These are phyloP conservation scores for Drosophila subobscura DNA, from an alignment of 1,140 invertebrate genomes.

Conservation along the genomic window DNA sequence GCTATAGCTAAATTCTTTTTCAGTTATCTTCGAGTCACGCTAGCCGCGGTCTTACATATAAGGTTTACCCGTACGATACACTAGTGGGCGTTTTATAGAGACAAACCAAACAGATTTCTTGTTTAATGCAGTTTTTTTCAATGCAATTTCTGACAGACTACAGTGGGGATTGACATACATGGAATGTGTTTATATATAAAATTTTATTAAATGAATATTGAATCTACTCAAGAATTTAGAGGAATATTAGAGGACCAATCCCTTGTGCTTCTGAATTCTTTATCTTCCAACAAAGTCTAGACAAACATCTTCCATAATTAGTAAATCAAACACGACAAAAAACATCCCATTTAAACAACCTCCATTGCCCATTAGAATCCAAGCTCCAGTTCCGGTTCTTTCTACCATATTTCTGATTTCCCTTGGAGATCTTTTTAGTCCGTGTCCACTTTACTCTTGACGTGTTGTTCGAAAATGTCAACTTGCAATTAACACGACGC, in stretches of 20 bases:
- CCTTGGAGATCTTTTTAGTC: background rate
- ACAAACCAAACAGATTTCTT: constrained; percentile 6
- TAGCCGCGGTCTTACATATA: constrained; percentile 6
- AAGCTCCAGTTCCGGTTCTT: constrained; percentile 13
- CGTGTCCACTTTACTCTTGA: constrained; percentile 18
- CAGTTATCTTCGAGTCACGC: constrained; percentile 35
- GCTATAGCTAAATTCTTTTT: constrained; percentile 10
- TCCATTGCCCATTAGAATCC: background rate
- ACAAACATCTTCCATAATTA: too few relatives aligned
- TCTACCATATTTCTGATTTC: constrained; percentile 5
- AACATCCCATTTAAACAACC: constrained; percentile 6
- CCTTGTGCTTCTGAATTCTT: too few relatives aligned
- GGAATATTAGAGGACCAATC: too few relatives aligned
- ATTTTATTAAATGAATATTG: too few relatives aligned
- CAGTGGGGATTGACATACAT: constrained; percentile 22
- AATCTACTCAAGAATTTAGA: too few relatives aligned
- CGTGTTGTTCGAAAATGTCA: constrained; percentile 11
- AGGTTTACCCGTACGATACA: constrained; percentile 4
- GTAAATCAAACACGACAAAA: background rate
- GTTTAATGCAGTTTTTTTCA: constrained; percentile 46
- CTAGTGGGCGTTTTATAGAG: constrained; percentile 46
- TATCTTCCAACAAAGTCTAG: too few relatives aligned
- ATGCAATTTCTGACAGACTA: constrained; percentile 22
- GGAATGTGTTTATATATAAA: background rate
- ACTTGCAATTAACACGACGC: constrained; percentile 53